These are phyloP conservation scores for Cryptotermes secundus DNA, from an alignment of 1,140 invertebrate species.

Conservation along the genomic window DNA sequence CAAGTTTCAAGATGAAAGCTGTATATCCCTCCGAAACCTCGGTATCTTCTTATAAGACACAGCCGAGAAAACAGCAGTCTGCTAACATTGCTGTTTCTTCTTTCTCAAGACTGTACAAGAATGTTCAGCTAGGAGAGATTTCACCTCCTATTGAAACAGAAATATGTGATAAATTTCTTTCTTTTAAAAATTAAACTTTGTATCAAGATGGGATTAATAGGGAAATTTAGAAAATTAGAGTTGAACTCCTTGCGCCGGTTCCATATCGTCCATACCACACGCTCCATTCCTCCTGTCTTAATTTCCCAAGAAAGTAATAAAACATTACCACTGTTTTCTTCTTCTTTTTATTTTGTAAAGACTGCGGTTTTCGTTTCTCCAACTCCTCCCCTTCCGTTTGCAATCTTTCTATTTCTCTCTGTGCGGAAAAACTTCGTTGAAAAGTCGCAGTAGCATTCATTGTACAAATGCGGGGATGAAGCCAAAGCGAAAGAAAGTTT, in stretches of 20 bases:
- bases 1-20: too few species aligned
- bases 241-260: not conserved
- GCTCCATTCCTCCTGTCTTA: not conserved
- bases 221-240: not conserved
- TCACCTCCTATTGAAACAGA: not conserved
- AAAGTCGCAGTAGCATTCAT: not conserved
- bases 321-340: not conserved
- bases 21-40: too few species aligned
- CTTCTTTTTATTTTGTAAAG: not conserved
- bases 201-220: not conserved
- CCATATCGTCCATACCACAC: not conserved
- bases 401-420: not conserved
- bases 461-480: not conserved
- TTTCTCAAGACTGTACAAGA: too few species aligned
- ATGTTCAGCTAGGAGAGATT: not conserved
- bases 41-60: too few species aligned
- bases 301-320: slow-evolving; percentile 20
- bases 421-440: not conserved
- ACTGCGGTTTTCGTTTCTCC: not conserved
- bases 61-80: too few species aligned
- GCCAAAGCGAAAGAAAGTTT: not conserved
- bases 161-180: slow-evolving; percentile 3
- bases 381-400: not conserved
- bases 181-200: not conserved
- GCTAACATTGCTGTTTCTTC: too few species aligned